These are phyloP conservation scores for Drosophila infuscata DNA, from an alignment of 2,888 invertebrate genomes.

Conservation along the genomic window DNA sequence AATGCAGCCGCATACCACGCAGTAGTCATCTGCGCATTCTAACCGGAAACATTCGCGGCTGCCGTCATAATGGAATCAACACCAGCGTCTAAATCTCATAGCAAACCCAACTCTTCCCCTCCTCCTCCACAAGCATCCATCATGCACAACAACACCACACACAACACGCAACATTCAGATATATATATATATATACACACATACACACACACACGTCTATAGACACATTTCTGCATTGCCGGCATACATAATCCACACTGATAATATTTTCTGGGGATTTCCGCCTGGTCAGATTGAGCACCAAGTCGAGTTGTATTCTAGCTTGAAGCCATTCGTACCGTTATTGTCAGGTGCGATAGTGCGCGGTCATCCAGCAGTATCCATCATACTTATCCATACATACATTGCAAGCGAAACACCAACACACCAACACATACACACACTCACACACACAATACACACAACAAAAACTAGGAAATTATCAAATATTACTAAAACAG, in stretches of 20 bases:
- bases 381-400: conserved; percentile 26
- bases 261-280: conserved; percentile 12
- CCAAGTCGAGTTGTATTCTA: conserved; percentile 21
- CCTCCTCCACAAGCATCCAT: conserved; percentile 1
- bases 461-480: conserved; percentile 76
- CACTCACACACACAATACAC: conserved; percentile 15
- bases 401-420: conserved; percentile 40
- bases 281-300: conserved; percentile 19
- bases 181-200: conserved; percentile 20
- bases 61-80: conserved; percentile 33
- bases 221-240: conserved; percentile 19
- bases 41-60: conserved; percentile 31
- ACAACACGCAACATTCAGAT: conserved; percentile 25
- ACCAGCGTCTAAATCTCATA: conserved; percentile 45
- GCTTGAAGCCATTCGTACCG: conserved; percentile 39
- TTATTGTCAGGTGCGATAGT: conserved; percentile 34
- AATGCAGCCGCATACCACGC: conserved; percentile 84
- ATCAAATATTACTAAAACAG: conserved; percentile 67
- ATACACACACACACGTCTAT: conserved; percentile 19
- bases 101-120: conserved; percentile 15
- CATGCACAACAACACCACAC: conserved; percentile 30
- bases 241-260: conserved; percentile 29
- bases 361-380: conserved; percentile 30
- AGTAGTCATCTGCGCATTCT: conserved; percentile 62
- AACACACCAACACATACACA: conserved; percentile 33